Evolutionary conservation across 1,140 invertebrate genomes (phyloP).

Genomic region (Panulirus ornatus): DNA sequence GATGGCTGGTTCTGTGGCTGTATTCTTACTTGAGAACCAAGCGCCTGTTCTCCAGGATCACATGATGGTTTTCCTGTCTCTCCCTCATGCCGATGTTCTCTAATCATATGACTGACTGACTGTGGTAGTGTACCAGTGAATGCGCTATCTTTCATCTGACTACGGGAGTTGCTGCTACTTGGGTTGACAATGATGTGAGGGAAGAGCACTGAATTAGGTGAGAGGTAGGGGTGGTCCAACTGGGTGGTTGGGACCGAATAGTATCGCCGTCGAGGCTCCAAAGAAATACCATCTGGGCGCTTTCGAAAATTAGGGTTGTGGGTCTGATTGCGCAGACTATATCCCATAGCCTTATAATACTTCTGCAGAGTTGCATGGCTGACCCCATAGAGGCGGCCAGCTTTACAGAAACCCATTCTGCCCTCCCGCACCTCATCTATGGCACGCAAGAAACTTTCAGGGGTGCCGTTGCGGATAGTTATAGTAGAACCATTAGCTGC

Average conservation of each 20-base stretch:
- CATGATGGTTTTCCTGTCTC: neutral
- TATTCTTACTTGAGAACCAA: neutral
- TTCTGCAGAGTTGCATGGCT: conserved; percentile 72
- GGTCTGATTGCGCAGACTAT: conserved; percentile 58
- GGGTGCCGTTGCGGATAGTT: conserved; percentile 57
- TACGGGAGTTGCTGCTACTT: conserved; percentile 2
- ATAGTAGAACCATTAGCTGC: conserved; percentile 53
- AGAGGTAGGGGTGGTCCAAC: neutral
- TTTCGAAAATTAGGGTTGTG: conserved; percentile 63
- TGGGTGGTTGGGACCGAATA: conserved; percentile 28
- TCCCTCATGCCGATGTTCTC: neutral
- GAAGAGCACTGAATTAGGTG: neutral
- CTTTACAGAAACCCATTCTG: conserved; percentile 91
- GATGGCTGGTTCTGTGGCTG: neutral
- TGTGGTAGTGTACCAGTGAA: neutral
- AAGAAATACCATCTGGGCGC: conserved; percentile 27
- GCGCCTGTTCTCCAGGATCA: neutral
- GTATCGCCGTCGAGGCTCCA: conserved; percentile 30
- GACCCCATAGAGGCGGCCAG: conserved; percentile 86
- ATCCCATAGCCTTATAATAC: conserved; percentile 74
- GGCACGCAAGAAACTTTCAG: conserved; percentile 86
- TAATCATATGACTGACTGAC: neutral
- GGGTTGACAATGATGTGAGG: conserved; percentile 45
- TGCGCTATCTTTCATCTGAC: neutral
- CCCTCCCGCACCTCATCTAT: conserved; percentile 88